Conservation (phyloP, 2,888 invertebrate species). For the Scaptomyza tumidula region DNA sequence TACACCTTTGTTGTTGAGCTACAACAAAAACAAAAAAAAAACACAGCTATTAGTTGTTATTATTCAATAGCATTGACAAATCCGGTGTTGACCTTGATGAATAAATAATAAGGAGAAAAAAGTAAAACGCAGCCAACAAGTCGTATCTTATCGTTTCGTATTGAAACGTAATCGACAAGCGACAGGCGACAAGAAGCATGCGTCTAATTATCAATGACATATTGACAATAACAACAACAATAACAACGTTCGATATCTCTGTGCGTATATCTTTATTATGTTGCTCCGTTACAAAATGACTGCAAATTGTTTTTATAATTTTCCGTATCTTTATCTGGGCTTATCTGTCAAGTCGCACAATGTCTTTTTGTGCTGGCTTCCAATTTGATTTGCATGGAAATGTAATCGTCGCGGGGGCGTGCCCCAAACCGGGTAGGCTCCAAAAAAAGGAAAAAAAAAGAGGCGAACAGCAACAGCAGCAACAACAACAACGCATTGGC, state of each 20-base stretch:
- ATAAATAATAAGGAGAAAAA: conserved; percentile 33
- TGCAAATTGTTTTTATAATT: conserved; percentile 77
- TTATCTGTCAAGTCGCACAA: conserved; percentile 46
- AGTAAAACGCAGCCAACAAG: conserved; percentile 20
- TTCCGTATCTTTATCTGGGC: conserved; percentile 43
- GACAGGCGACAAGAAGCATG: conserved; percentile 30
- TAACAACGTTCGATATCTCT: conserved; percentile 28
- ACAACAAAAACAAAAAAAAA: not conserved
- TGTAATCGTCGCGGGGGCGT: conserved; percentile 62
- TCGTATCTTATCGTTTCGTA: conserved; percentile 15
- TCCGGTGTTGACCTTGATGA: conserved; percentile 56
- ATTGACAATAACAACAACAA: conserved; percentile 27
- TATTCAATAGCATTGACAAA: conserved; percentile 69
- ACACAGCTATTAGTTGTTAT: conserved; percentile 34
- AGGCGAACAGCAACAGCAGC: conserved; percentile 6
- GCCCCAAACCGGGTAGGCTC: not conserved
- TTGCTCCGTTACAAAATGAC: conserved; percentile 32
- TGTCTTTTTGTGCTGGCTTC: conserved; percentile 50
- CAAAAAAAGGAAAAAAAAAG: conserved; percentile 19
- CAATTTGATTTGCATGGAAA: conserved; percentile 80
- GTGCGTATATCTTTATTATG: conserved; percentile 32
- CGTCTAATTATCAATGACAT: conserved; percentile 50
- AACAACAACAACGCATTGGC: conserved; percentile 35
- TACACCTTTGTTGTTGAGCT: not conserved
- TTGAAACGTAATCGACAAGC: conserved; percentile 14